A percentile compares a stretch with the other conserved stretches of the same genome.
These are phyloP conservation scores for Serinus canaria DNA, from an alignment of 2,113 vertebrate species.

Conservation along the genomic window DNA sequence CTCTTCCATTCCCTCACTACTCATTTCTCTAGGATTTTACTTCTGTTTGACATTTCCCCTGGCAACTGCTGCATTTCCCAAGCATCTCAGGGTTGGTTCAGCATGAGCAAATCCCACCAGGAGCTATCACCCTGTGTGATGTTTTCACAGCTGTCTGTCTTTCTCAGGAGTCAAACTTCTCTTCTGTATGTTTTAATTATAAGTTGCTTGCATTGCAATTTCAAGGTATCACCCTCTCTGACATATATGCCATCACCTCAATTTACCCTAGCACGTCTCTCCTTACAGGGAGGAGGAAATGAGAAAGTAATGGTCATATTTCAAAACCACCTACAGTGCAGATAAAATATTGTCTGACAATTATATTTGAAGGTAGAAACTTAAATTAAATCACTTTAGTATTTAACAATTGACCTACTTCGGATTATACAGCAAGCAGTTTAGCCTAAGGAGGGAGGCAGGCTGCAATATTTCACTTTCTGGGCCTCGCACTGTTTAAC, in stretches of 20 bases:
- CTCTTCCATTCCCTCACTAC: background rate
- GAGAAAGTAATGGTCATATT: background rate
- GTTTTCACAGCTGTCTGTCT: background rate
- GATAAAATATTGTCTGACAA: background rate
- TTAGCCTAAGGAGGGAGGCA: background rate
- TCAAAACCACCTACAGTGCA: background rate
- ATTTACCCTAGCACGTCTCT: background rate
- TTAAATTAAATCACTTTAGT: background rate
- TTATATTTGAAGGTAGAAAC: background rate
- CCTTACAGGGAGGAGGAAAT: background rate
- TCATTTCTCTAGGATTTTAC: background rate
- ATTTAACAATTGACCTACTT: background rate
- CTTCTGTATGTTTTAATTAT: background rate
- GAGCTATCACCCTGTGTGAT: background rate
- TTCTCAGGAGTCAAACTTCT: background rate
- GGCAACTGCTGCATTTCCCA: background rate
- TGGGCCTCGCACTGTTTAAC: background rate
- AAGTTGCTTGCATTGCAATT: background rate
- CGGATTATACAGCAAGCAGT: background rate
- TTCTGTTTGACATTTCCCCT: background rate
- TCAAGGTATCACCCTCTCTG: background rate
- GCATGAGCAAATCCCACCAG: background rate
- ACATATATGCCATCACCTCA: background rate
- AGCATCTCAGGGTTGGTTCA: background rate
- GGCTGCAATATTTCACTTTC: background rate